Evolutionary conservation across 2,888 invertebrate genomes (phyloP), one percentile per base, ranked within the genome.

Genomic region (Eucera pruinosa): DNA sequence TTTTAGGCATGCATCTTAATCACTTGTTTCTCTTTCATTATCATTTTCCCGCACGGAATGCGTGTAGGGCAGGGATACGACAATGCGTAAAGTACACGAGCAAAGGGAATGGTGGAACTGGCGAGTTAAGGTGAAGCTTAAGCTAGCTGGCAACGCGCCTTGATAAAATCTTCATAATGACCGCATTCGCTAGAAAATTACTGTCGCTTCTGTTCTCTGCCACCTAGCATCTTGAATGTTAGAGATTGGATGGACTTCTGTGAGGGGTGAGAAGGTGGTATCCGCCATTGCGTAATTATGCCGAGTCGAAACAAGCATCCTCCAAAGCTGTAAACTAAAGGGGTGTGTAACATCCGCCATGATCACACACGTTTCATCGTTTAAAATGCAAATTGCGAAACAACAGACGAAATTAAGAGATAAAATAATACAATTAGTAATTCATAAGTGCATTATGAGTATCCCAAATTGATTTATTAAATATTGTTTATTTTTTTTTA

Each of bases 101-200:
- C 82, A 82, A 87, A 84, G 83, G 82, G 78, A 78, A 84, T 70
- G 78, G 65, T 39, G 62, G 78, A 85, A 82, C 67, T 72, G 66
- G 69, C 73, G 82, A 84, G 80, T 85, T 83, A 86, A 86, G 85
- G 80, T 73, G 86, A 86, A 83, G 82, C 83, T 78, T 80, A 78
- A 75, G 83, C 86, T 80, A 54, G 79, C 82, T 87, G 84, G 86
- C 86, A 87, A 84, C 84, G 85, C 80, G 81, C 87, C 86, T 88
- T 85, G 89, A 89, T 89, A 90, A 89, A 88, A 90, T 90, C 88
- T 89, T 82, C 86, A 87, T 88, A 89, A 89, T 90, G 87, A 86
- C 86, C 87, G 83, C 87, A 84, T 89, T 90, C 81, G 84, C 77
- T 75, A 83, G 77, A 80, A 82, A 89, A 88, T 89, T 87, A 87